These are phyloP conservation scores for Itoplectis maculator DNA, from an alignment of 2,888 invertebrate species.

Conservation along the genomic window DNA sequence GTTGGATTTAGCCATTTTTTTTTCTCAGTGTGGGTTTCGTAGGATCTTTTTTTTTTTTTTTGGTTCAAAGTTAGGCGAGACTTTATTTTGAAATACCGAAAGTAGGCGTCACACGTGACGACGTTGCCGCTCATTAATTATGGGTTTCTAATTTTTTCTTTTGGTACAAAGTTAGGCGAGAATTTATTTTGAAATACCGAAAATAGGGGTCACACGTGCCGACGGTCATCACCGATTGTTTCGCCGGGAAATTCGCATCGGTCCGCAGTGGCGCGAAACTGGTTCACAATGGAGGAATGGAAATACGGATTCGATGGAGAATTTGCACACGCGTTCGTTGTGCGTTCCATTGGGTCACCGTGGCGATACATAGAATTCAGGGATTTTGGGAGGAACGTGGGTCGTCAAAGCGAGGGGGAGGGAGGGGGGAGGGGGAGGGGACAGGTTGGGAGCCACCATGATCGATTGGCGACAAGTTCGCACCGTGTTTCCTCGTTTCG, in stretches of 20 bases:
- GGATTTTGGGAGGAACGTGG: slow-evolving; percentile 32
- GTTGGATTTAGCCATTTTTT: too few species aligned
- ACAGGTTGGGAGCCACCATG: not conserved
- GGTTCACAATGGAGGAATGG: not conserved
- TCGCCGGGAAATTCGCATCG: not conserved
- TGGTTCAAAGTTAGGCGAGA: too few species aligned
- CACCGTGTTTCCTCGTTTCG: slow-evolving; percentile 31
- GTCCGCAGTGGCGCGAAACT: too few species aligned
- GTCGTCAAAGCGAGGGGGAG: not conserved
- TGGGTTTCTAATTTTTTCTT: too few species aligned
- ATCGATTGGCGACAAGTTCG: slow-evolving; percentile 39
- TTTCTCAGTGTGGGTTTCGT: too few species aligned
- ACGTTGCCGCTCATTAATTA: too few species aligned
- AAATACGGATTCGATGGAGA: not conserved
- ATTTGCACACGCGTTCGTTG: not conserved
- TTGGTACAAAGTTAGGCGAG: too few species aligned
- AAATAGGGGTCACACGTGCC: too few species aligned
- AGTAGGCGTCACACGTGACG: too few species aligned
- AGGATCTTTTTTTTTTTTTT: too few species aligned
- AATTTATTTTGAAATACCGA: slow-evolving; percentile 10
- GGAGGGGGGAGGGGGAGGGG: not conserved
- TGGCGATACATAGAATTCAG: slow-evolving; percentile 21
- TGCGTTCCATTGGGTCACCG: slow-evolving; percentile 34
- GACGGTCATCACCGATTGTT: too few species aligned
- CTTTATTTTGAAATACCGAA: too few species aligned